These are phyloP conservation scores for Takifugu rubripes DNA, from an alignment of 2,797 vertebrate genomes.

Conservation along the genomic window DNA sequence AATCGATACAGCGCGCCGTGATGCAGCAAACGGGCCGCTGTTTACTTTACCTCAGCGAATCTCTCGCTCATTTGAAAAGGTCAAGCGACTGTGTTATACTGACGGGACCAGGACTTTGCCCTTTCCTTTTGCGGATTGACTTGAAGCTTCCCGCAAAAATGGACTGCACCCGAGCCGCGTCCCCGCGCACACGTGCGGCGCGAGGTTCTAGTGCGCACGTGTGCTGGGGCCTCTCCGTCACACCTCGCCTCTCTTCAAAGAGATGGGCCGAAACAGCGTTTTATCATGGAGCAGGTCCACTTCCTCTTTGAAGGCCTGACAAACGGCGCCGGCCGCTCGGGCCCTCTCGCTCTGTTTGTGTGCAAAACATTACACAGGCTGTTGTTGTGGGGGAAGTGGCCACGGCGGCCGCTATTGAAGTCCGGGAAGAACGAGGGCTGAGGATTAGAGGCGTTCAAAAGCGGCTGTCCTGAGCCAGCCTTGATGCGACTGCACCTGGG, in stretches of 20 bases:
- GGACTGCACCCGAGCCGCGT: conserved; percentile 24
- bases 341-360: conserved; percentile 60
- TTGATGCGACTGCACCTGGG: conserved; percentile 66
- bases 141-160: conserved; percentile 43
- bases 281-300: conserved; percentile 55
- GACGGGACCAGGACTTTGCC: conserved; percentile 52
- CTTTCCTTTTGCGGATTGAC: conserved; percentile 64
- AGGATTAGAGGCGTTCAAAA: conserved; percentile 68
- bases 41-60: conserved; percentile 66
- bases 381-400: conserved; percentile 58
- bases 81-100: conserved; percentile 63
- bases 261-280: conserved; percentile 53
- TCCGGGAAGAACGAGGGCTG: conserved; percentile 60
- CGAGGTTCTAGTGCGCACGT: conserved; percentile 17
- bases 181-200: conserved; percentile 1
- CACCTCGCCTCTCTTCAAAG: conserved; percentile 61
- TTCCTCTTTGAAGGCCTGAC: conserved; percentile 66
- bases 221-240: conserved; percentile 21
- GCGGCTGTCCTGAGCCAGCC: conserved; percentile 52
- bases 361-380: conserved; percentile 66
- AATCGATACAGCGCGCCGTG: conserved; percentile 64
- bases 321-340: conserved; percentile 38
- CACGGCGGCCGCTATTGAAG: conserved; percentile 63
- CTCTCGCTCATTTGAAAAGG: conserved; percentile 73
- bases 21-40: conserved; percentile 65